Conservation (phyloP, 2,113 vertebrate genomes). For the Aspiorhynchus laticeps region DNA sequence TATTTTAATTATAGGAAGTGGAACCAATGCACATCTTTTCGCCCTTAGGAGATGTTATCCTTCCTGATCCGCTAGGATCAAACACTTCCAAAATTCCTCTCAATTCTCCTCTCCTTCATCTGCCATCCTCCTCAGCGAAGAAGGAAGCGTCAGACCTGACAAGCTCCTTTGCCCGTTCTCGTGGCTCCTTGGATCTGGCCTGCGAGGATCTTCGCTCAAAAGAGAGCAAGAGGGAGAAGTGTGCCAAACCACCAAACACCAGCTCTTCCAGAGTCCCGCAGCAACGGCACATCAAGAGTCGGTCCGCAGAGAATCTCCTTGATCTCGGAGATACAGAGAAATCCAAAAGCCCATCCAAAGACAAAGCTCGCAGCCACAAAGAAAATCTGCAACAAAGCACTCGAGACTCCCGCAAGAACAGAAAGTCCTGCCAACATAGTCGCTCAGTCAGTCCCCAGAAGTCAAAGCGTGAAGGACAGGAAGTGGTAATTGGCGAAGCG, state of each 20-base stretch:
- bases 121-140: conserved; percentile 65
- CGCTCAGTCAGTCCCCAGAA: conserved; percentile 53
- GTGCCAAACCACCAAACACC: conserved; percentile 51
- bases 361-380: conserved; percentile 58
- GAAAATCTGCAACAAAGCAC: conserved; percentile 50
- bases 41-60: conserved; percentile 66
- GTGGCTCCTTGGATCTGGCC: conserved; percentile 57
- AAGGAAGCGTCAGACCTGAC: conserved; percentile 70
- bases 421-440: conserved; percentile 49
- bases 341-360: conserved; percentile 53
- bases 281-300: conserved; percentile 61
- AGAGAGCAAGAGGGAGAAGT: conserved; percentile 62
- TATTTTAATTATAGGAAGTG: conserved; percentile 66
- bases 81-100: conserved; percentile 63
- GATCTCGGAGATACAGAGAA: conserved; percentile 77
- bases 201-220: conserved; percentile 62
- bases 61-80: conserved; percentile 65
- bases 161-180: conserved; percentile 49
- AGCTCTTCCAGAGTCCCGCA: conserved; percentile 61
- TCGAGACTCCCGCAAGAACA: conserved; percentile 58
- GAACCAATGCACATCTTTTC: conserved; percentile 64
- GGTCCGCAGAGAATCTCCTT: conserved; percentile 59
- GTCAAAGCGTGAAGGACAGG: conserved; percentile 51
- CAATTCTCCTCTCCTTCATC: conserved; percentile 70
- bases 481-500: not conserved